These are phyloP conservation scores for Thereva unica DNA, from an alignment of 2,888 invertebrate species.

Conservation along the genomic window DNA sequence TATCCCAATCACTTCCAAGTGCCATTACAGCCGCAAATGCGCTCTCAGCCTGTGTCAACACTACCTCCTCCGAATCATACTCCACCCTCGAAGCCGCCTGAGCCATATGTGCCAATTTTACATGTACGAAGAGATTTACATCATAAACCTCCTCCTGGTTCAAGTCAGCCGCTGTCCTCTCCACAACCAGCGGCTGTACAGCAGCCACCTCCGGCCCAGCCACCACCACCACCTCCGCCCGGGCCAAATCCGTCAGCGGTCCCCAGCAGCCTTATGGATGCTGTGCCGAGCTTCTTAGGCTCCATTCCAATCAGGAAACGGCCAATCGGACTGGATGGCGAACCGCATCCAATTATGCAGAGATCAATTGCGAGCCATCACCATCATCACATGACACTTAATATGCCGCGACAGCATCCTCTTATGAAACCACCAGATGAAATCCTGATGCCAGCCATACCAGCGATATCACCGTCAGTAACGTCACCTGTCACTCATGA, in stretches of 20 bases:
- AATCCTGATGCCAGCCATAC: constrained; percentile 42
- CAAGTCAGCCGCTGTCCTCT: constrained; percentile 49
- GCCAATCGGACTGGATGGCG: constrained; percentile 50
- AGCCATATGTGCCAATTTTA: constrained; percentile 63
- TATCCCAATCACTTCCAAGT: constrained; percentile 9
- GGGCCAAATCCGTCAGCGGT: constrained; percentile 51
- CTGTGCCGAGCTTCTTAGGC: constrained; percentile 56
- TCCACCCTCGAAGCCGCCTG: constrained; percentile 52
- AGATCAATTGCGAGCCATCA: constrained; percentile 41
- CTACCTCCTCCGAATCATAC: constrained; percentile 54
- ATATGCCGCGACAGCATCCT: constrained; percentile 53
- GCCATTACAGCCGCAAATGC: constrained; percentile 41
- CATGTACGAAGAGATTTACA: constrained; percentile 80
- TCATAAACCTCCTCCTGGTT: constrained; percentile 57
- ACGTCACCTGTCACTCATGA: constrained; percentile 41
- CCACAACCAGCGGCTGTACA: constrained; percentile 60
- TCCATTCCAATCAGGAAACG: constrained; percentile 57
- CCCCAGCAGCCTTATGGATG: constrained; percentile 53
- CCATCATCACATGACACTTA: constrained; percentile 46
- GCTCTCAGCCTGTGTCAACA: constrained; percentile 52
- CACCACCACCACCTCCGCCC: constrained; percentile 47
- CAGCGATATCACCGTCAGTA: constrained; percentile 39
- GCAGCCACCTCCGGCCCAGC: constrained; percentile 55
- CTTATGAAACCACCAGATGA: constrained; percentile 44
- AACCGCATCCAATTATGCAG: constrained; percentile 46